These are phyloP conservation scores for Equus quagga DNA, from an alignment of 2,113 vertebrate species.

Conservation along the genomic window DNA sequence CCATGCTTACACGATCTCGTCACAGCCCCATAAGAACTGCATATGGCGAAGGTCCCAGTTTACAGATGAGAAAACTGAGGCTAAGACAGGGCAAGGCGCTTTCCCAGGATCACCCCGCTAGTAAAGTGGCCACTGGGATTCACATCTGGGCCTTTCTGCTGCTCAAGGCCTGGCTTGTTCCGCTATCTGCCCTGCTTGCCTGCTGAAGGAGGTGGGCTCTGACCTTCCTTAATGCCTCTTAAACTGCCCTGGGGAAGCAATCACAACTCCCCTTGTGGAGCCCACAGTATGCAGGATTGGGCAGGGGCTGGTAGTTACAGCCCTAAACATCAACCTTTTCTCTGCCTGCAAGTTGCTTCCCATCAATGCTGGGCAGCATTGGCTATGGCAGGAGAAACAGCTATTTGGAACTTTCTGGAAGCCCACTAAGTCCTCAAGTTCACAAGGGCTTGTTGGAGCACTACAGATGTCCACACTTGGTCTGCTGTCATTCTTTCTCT, in stretches of 20 bases:
- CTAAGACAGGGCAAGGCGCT: not conserved
- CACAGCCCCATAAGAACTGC: not conserved
- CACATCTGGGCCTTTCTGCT: not conserved
- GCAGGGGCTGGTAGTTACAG: not conserved
- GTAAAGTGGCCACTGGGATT: not conserved
- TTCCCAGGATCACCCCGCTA: not conserved
- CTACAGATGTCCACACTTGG: not conserved
- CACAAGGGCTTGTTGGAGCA: not conserved
- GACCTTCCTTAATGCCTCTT: not conserved
- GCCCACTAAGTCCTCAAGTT: not conserved
- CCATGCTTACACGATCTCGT: not conserved
- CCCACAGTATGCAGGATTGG: not conserved
- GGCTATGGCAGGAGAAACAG: not conserved
- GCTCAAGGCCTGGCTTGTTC: not conserved
- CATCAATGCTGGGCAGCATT: not conserved
- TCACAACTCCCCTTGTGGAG: too few species aligned
- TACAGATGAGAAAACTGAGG: not conserved
- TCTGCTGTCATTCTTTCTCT: not conserved
- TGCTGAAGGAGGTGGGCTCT: not conserved
- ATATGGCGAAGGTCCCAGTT: not conserved
- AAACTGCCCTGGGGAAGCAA: not conserved
- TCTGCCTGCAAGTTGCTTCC: not conserved
- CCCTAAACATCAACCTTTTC: not conserved
- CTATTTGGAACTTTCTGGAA: slow-evolving; percentile 33
- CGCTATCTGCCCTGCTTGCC: not conserved